phyloP scores from a whole-genome alignment of 1,140 invertebrate genomes.

The Gonioctena quinquepunctata region DNA sequence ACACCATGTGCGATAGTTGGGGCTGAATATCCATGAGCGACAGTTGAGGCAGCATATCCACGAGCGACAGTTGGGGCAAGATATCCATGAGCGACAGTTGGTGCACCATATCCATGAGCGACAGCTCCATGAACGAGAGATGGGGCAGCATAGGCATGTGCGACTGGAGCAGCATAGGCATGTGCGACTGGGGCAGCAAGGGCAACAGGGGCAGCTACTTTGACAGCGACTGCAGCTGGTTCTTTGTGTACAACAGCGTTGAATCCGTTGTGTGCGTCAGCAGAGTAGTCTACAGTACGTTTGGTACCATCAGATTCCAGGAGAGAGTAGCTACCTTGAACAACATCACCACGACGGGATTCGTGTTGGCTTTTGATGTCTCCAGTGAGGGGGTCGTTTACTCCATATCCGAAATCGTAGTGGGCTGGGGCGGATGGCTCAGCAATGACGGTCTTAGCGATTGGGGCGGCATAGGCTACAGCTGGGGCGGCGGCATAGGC shows the following conservation, averaged over 20 bases:
- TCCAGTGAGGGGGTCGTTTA: slow-evolving; percentile 59
- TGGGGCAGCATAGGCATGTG: slow-evolving; percentile 1
- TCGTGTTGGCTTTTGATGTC: slow-evolving; percentile 63
- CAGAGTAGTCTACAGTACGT: slow-evolving; percentile 70
- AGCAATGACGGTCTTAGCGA: not conserved
- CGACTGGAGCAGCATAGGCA: not conserved
- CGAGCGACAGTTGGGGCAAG: not conserved
- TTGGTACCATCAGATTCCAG: slow-evolving; percentile 66
- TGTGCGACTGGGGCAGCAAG: slow-evolving; percentile 20
- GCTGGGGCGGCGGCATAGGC: slow-evolving; percentile 42
- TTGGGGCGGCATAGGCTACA: slow-evolving; percentile 3
- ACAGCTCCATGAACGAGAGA: not conserved
- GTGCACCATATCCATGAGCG: slow-evolving; percentile 34
- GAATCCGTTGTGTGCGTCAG: slow-evolving; percentile 61
- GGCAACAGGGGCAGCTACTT: slow-evolving; percentile 16
- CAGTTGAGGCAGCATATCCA: slow-evolving; percentile 8
- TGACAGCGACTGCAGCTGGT: slow-evolving; percentile 27
- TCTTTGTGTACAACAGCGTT: slow-evolving; percentile 56
- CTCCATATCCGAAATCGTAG: slow-evolving; percentile 33
- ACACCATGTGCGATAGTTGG: slow-evolving; percentile 48
- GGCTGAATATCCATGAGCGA: slow-evolving; percentile 44
- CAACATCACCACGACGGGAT: slow-evolving; percentile 63
- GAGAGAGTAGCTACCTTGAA: slow-evolving; percentile 68
- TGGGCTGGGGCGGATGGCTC: not conserved
- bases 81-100: not conserved